Evolutionary conservation across 2,113 vertebrate species (phyloP).

Genomic region (Gadus chalcogrammus): DNA sequence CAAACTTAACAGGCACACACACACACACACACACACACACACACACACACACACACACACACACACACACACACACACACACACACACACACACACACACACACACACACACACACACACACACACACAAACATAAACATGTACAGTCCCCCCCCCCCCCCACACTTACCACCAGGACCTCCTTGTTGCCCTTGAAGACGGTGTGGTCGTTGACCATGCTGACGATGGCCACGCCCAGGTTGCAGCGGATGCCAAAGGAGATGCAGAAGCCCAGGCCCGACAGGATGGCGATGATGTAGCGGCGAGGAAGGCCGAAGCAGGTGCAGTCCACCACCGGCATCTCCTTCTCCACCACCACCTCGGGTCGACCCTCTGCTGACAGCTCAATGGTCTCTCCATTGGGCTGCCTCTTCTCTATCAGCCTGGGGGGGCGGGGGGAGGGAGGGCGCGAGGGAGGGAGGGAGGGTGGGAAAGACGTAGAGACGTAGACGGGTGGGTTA

Average conservation of each 20-base stretch:
- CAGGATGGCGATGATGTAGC: slow-evolving; percentile 92
- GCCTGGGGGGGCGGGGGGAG: slow-evolving; percentile 51
- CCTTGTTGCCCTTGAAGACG: slow-evolving; percentile 80
- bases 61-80: no score
- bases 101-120: no score
- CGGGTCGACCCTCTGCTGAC: slow-evolving; percentile 80
- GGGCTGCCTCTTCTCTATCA: slow-evolving; percentile 83
- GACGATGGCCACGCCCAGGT: slow-evolving; percentile 91
- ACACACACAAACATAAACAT: no score
- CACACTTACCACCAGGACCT: slow-evolving; percentile 80
- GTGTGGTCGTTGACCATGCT: slow-evolving; percentile 96
- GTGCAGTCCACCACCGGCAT: slow-evolving; percentile 86
- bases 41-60: no score
- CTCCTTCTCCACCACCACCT: slow-evolving; percentile 84
- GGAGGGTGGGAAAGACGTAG: no score
- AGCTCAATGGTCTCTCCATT: slow-evolving; percentile 88
- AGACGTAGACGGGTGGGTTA: no score
- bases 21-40: no score
- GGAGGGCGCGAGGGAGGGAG: neutral
- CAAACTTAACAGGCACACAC: no score
- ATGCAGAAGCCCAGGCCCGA: slow-evolving; percentile 92
- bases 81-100: no score
- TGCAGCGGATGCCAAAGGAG: slow-evolving; percentile 92
- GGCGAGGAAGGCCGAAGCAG: slow-evolving; percentile 85
- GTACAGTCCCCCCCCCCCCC: no score